A percentile compares a stretch with the other conserved stretches of the same genome.
phyloP scores from a whole-genome alignment of 2,888 invertebrate genomes.

The Agrotis clavis region DNA sequence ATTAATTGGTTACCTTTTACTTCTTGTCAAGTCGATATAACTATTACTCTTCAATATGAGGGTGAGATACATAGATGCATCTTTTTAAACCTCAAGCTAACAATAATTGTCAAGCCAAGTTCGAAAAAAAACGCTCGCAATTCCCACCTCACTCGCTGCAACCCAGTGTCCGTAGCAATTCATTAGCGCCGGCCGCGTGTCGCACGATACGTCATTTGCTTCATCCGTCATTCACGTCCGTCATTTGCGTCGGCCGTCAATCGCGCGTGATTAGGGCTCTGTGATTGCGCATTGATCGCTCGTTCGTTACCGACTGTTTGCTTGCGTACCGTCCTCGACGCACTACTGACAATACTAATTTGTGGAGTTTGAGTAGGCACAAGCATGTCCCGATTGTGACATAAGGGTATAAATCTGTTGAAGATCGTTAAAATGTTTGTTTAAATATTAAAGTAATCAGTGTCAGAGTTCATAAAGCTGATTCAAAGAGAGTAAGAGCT shows the following conservation, averaged over 20 bases:
- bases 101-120: too few relatives aligned
- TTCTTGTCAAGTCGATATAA: neutral
- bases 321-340: conserved; percentile 40
- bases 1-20: too few relatives aligned
- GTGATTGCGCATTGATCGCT: conserved; percentile 82
- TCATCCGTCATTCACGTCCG: conserved; percentile 72
- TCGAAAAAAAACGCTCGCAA: conserved; percentile 7
- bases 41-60: neutral
- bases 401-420: neutral
- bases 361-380: conserved; percentile 29
- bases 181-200: conserved; percentile 69
- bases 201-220: conserved; percentile 69
- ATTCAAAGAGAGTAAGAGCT: neutral
- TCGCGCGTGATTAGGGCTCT: conserved; percentile 80
- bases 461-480: neutral
- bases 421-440: neutral
- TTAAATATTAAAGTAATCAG: neutral
- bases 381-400: conserved; percentile 19
- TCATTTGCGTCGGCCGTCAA: conserved; percentile 74
- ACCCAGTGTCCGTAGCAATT: conserved; percentile 69
- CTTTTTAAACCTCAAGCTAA: too few relatives aligned
- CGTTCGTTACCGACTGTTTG: conserved; percentile 65
- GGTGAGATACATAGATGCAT: neutral
- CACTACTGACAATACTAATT: conserved; percentile 55
- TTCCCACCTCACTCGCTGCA: conserved; percentile 11